Percentiles rank a stretch among this genome's conserved stretches.
Conservation (phyloP, 2,797 vertebrate species). For the Lacerta viridis region DNA sequence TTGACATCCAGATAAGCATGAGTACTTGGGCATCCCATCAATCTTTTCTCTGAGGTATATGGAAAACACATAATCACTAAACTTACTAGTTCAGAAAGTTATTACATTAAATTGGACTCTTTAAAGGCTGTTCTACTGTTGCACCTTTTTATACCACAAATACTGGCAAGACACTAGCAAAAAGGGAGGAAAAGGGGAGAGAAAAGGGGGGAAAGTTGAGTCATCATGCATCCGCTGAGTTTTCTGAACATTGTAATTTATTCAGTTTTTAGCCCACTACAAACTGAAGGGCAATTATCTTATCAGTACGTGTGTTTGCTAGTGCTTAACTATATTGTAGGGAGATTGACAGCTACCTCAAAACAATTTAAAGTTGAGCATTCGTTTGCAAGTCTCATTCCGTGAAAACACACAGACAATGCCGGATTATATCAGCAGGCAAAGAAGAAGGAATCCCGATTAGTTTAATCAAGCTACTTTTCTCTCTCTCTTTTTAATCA, state of each 20-base stretch:
- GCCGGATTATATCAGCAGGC: constrained; percentile 51
- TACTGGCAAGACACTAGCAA: constrained; percentile 29
- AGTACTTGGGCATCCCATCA: background rate
- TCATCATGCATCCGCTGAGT: constrained; percentile 36
- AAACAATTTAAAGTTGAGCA: constrained; percentile 54
- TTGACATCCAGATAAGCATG: background rate
- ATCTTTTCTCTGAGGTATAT: background rate
- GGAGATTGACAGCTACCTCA: constrained; percentile 48
- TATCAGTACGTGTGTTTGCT: constrained; percentile 58
- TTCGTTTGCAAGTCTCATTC: constrained; percentile 21
- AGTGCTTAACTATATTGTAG: constrained; percentile 55
- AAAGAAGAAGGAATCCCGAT: constrained; percentile 50
- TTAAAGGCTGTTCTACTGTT: background rate
- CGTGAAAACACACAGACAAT: constrained; percentile 6
- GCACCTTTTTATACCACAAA: constrained; percentile 3
- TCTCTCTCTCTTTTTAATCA: constrained; percentile 35
- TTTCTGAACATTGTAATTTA: constrained; percentile 65
- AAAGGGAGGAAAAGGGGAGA: background rate
- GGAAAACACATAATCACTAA: background rate
- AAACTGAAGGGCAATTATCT: constrained; percentile 67
- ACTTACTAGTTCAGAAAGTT: constrained; percentile 7
- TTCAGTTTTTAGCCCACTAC: constrained; percentile 61
- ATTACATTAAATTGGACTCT: background rate
- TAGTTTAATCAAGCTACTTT: constrained; percentile 45
- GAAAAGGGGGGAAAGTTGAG: constrained; percentile 26